These are phyloP conservation scores for Thysanoteuthis rhombus DNA, from an alignment of 2,888 invertebrate species.

Conservation along the genomic window DNA sequence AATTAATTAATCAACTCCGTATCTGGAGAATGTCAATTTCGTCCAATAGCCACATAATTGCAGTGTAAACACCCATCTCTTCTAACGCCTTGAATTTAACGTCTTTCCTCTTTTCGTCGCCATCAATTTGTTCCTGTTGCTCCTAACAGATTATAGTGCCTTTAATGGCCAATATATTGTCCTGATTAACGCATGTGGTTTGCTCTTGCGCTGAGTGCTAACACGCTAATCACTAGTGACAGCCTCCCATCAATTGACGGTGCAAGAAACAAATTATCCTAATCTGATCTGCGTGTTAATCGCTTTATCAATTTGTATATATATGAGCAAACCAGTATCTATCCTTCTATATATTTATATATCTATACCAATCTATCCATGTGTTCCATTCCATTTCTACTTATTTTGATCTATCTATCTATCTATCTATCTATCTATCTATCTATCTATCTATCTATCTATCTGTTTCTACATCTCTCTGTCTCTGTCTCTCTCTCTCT, in stretches of 20 bases:
- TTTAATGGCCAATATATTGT: neutral
- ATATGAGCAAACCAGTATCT: neutral
- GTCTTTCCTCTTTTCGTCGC: neutral
- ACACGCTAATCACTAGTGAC: neutral
- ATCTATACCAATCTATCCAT: neutral
- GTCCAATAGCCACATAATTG: neutral
- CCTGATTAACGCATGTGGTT: too few species aligned
- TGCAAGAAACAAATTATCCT: neutral
- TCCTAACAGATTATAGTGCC: neutral
- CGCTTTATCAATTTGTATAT: neutral
- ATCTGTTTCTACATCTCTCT: too few species aligned
- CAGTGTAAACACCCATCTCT: neutral
- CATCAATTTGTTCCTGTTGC: neutral
- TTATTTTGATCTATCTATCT: too few species aligned
- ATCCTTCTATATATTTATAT: neutral
- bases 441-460: too few species aligned
- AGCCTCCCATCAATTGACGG: neutral
- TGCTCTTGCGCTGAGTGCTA: neutral
- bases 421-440: neutral
- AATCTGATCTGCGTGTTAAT: neutral
- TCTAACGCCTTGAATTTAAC: neutral
- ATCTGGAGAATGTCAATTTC: too few species aligned
- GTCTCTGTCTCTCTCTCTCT: too few species aligned
- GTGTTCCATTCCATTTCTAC: fast-evolving
- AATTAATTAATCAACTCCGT: too few species aligned